Conservation (phyloP, 2,113 vertebrate genomes). For the Ibidorhyncha struthersii region DNA sequence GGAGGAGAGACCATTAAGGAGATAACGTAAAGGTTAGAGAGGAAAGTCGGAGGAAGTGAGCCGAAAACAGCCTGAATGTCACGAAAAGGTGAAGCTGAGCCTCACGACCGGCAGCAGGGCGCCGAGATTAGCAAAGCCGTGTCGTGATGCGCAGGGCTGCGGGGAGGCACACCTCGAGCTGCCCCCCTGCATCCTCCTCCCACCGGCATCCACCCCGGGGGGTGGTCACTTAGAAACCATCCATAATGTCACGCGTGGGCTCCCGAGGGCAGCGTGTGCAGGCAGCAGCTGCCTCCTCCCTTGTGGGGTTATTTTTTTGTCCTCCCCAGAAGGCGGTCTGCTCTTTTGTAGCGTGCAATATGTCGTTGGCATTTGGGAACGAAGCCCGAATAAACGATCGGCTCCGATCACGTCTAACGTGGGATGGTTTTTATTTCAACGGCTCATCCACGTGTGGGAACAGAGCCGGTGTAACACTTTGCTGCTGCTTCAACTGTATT, state of each 20-base stretch:
- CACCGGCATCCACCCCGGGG: neutral
- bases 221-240: neutral
- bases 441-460: neutral
- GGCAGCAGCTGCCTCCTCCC: neutral
- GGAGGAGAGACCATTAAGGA: slow-evolving; percentile 40
- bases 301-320: fast-evolving
- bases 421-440: neutral
- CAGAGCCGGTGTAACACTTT: neutral
- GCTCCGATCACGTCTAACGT: fast-evolving
- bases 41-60: slow-evolving; percentile 45
- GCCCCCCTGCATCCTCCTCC: neutral
- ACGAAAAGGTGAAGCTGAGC: slow-evolving; percentile 22
- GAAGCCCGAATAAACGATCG: fast-evolving
- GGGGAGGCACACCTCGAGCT: neutral
- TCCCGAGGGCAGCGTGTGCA: neutral
- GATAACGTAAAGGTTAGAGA: slow-evolving; percentile 62
- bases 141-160: neutral
- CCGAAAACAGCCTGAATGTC: slow-evolving; percentile 9
- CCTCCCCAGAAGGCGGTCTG: neutral
- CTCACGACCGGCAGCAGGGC: neutral
- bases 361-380: neutral
- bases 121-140: neutral
- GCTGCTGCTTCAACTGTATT: neutral
- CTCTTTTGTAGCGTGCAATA: fast-evolving
- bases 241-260: fast-evolving